Percentiles rank a stretch among this genome's conserved stretches.
Evolutionary conservation across 2,797 vertebrate genomes (phyloP).

Genomic region (Mormyrops attenuatus): DNA sequence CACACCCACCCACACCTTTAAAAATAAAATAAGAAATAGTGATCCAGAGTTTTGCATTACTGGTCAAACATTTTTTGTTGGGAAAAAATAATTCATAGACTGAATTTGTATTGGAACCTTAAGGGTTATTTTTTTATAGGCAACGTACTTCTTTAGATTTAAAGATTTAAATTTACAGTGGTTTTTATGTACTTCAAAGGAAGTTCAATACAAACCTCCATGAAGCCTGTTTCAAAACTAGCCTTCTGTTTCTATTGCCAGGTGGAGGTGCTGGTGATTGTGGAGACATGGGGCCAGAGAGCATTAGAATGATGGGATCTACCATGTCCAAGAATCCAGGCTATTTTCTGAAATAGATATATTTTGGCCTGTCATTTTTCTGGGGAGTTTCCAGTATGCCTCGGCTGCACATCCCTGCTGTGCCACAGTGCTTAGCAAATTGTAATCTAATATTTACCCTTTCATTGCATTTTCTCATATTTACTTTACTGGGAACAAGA

Average conservation of each 20-base stretch:
- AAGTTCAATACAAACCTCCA: conserved; percentile 30
- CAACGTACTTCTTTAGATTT: conserved; percentile 27
- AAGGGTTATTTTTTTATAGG: conserved; percentile 30
- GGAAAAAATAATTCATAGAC: neutral
- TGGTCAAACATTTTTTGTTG: neutral
- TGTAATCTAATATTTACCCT: conserved; percentile 26
- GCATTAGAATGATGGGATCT: neutral
- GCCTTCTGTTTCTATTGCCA: neutral
- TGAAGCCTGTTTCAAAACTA: neutral
- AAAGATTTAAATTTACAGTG: conserved; percentile 13
- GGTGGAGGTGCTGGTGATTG: neutral
- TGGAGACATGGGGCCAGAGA: neutral
- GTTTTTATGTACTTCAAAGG: conserved; percentile 29
- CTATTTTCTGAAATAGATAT: neutral
- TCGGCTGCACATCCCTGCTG: neutral
- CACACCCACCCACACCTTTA: neutral
- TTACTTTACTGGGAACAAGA: conserved; percentile 32
- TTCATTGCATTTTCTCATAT: conserved; percentile 32
- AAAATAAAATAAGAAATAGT: neutral
- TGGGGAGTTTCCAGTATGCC: neutral
- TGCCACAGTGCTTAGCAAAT: neutral
- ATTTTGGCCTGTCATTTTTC: neutral
- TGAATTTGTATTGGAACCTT: neutral
- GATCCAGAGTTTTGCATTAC: neutral
- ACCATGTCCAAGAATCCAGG: neutral